These are phyloP conservation scores for Lepidothrix coronata DNA, from an alignment of 2,113 vertebrate genomes.

Conservation along the genomic window DNA sequence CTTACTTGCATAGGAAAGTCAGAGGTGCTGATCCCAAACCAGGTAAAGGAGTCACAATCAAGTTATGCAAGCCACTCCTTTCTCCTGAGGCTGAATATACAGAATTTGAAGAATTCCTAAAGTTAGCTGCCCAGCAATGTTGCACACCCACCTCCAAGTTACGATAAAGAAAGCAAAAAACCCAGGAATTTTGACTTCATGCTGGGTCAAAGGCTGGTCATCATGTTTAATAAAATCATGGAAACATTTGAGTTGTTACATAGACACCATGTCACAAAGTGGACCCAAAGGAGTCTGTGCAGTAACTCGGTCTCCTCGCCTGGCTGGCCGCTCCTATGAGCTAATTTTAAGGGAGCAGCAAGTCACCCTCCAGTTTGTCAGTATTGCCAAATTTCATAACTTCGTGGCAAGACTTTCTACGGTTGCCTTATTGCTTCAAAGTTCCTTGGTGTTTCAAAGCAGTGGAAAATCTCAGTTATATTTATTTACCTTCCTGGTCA, in stretches of 20 bases:
- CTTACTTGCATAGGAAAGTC: not conserved
- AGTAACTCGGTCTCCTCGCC: not conserved
- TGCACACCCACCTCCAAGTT: not conserved
- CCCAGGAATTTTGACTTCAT: not conserved
- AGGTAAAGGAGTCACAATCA: not conserved
- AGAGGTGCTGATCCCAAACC: not conserved
- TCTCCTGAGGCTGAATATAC: not conserved
- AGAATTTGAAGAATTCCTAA: not conserved
- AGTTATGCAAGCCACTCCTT: not conserved
- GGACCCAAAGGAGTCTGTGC: constrained; percentile 9
- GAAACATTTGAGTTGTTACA: not conserved
- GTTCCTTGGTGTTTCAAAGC: not conserved
- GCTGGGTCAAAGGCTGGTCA: not conserved
- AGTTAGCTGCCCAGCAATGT: not conserved
- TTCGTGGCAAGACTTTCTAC: not conserved
- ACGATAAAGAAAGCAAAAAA: not conserved
- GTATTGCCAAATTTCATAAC: constrained; percentile 28
- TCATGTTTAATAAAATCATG: not conserved
- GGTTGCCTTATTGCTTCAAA: not conserved
- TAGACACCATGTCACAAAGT: not conserved
- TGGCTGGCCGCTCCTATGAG: constrained; percentile 19
- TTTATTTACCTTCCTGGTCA: not conserved
- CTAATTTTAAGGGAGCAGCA: not conserved
- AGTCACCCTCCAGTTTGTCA: not conserved
- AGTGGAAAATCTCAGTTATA: not conserved